phyloP scores from a whole-genome alignment of 1,140 invertebrate species.

The Drosophila equinoxialis region DNA sequence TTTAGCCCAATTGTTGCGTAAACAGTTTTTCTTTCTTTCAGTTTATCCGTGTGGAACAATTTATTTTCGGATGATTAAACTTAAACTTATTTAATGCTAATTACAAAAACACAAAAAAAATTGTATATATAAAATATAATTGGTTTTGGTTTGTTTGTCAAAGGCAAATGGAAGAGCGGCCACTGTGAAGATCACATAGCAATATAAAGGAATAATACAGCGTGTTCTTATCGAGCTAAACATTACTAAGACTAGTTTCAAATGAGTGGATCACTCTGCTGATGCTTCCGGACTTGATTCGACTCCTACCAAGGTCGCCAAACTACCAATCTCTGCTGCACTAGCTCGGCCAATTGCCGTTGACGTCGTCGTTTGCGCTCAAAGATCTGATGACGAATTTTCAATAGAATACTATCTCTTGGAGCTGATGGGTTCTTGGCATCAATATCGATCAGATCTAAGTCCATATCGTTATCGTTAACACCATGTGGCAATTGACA shows the following conservation, averaged over 20 bases:
- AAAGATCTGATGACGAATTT: conserved; percentile 78
- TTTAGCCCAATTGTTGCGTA: no score
- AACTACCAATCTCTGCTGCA: conserved; percentile 63
- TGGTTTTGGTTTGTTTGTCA: not conserved
- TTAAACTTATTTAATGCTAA: conserved; percentile 27
- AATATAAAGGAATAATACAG: conserved; percentile 60
- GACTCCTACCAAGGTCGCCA: conserved; percentile 73
- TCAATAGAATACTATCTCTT: conserved; percentile 71
- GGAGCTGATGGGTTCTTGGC: conserved; percentile 18
- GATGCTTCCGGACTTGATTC: not conserved
- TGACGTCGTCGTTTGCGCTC: conserved; percentile 71
- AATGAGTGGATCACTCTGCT: conserved; percentile 16
- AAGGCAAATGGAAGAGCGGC: conserved; percentile 63
- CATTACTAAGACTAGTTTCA: conserved; percentile 37
- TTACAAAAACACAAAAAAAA: conserved; percentile 30
- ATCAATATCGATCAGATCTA: conserved; percentile 62
- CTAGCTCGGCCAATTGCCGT: conserved; percentile 56
- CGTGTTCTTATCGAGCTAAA: conserved; percentile 24
- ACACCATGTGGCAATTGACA: not conserved
- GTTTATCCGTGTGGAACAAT: not conserved
- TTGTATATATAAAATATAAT: conserved; percentile 4
- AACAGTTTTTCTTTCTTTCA: no score
- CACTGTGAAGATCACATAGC: conserved; percentile 52
- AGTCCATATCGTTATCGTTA: conserved; percentile 49
- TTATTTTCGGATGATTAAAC: not conserved